Evolutionary conservation across 2,888 invertebrate genomes (phyloP).

Genomic region (Elgonia sp.): DNA sequence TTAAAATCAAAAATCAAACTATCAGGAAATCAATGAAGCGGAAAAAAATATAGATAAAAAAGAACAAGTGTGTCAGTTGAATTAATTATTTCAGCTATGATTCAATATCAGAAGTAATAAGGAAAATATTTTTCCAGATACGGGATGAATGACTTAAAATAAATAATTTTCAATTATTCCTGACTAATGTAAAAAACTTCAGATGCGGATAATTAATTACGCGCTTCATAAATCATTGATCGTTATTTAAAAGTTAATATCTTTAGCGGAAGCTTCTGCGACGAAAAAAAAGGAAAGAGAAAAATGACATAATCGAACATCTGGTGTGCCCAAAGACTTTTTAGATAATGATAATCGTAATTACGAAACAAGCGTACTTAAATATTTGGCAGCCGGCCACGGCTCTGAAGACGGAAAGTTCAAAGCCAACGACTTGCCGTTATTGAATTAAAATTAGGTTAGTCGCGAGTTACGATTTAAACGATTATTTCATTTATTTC

Average conservation of each 20-base stretch:
- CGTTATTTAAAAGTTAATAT: constrained; percentile 29
- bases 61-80: no score
- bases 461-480: constrained; percentile 36
- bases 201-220: constrained; percentile 2
- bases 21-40: no score
- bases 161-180: no score
- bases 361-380: constrained; percentile 53
- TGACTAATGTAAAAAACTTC: no score
- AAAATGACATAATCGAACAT: constrained; percentile 46
- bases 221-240: constrained; percentile 34
- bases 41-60: no score
- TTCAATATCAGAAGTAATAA: no score
- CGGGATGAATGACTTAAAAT: no score
- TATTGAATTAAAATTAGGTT: constrained; percentile 66
- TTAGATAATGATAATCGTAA: constrained; percentile 66
- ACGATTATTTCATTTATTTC: constrained; percentile 23
- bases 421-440: constrained; percentile 65
- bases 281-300: neutral
- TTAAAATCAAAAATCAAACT: no score
- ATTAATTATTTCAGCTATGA: no score
- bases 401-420: constrained; percentile 51
- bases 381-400: constrained; percentile 61
- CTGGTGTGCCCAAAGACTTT: constrained; percentile 53
- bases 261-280: constrained; percentile 25
- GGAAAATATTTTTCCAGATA: no score